Base-by-base conservation (phyloP, 2,888 invertebrate genomes). In the Drepanosiphum platanoidis region DNA sequence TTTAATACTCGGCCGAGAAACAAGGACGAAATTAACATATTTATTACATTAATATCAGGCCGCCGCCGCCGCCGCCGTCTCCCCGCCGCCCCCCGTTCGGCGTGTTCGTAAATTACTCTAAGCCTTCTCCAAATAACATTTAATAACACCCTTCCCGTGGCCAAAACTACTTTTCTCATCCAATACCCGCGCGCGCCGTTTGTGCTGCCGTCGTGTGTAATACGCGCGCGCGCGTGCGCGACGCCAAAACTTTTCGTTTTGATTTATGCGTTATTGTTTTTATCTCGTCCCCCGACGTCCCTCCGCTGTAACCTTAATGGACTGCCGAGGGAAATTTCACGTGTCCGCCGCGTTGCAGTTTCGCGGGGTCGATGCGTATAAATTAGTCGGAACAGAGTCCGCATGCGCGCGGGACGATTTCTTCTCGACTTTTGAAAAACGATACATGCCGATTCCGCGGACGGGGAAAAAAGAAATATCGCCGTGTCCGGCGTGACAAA, bases 21-120 rank as follows among this genome's bases (percentile, higher is more conserved):
- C 86, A 87, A 87, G 86, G 80, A 87, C 86, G 81, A 84, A 87
- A 87, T 87, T 87, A 87, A 84, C 87, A 87, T 87, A 87, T 87
- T 87, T 87, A 87, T 87, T 84, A 77, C 84, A 84, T 84, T 84
- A 84, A 84, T 84, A 70, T 84, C 84, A 84, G 84, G 84, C 77
- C 84, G n/a, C 70, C 75, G 52, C 81, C 39, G n/a, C 30, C 64
- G 36, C 32, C 27, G 15, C 5, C 13, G 22, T 30, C 68, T n/a
- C 36, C 3, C 18, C 30, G 3, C 8, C 68, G 15, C 64, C 1
- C 39, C 36, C 58, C 22, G 13, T n/a, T n/a, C 68, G 39, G 7
- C 7, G 68, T n/a, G 77, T 66, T 36, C 84, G 83, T 84, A 84
- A 84, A 84, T 84, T 68, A 68, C 84, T n/a, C n/a, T 84, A 68